Evolutionary conservation across 2,888 invertebrate species (phyloP), one percentile per base, ranked within the genome.

Genomic region (Poecilus cupreus): DNA sequence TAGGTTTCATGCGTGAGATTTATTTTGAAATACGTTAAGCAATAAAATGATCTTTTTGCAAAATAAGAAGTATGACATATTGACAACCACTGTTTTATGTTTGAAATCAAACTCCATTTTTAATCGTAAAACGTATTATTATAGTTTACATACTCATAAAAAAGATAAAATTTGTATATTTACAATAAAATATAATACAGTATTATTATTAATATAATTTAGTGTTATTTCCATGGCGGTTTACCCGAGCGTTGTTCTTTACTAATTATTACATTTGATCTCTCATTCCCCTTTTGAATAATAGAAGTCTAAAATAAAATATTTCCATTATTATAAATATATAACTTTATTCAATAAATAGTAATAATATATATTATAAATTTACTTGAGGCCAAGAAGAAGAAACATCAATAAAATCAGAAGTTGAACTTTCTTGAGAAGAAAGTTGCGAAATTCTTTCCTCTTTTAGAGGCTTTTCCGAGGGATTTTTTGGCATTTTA

Each of bases 191-290:
- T 26, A 75, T 46, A 13, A 24, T 60, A 68, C 26, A 79, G 37
- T 26, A 75, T 32, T 51, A n/a, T n/a, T 16, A 46, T 4, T 32
- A 32, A 32, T 32, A 32, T 5, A 32, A 32, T 32, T 32, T 32
- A 32, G 32, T 72, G 8, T 84, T 82, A 86, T 76, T 86, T 86
- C 86, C 86, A 86, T 16, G 86, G 86, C 5, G 86, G 86, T 83
- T 86, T 86, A 10, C 81, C 84, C 13, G 82, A 74, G 68, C 81
- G 84, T 20, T 81, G 80, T 26, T 85, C 85, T 64, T 57, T 84
- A n/a, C 75, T 82, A 6, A 68, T 26, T 8, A 32, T 3, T 3
- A 32, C 4, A 32, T 51, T 68, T 68, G 64, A 32, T 32, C 32
- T 32, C 32, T 32, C 32, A 32, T 32, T 32, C 8, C 4, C 32